Conservation (phyloP, 2,888 invertebrate species). For the Agrochola lychnidis region DNA sequence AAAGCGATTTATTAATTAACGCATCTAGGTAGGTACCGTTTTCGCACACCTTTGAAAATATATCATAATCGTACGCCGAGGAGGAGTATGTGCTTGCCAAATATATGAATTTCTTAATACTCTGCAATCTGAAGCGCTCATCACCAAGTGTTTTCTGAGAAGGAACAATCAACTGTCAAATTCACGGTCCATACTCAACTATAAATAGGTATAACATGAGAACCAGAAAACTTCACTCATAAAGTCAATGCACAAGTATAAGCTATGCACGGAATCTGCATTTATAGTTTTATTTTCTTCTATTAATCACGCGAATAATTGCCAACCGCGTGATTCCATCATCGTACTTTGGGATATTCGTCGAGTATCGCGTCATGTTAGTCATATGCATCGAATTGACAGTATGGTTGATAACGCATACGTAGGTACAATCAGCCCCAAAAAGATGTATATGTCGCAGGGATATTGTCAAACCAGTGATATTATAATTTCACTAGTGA, state of each 20-base stretch:
- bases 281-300: neutral
- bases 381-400: neutral
- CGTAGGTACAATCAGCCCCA: neutral
- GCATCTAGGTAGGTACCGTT: constrained; percentile 59
- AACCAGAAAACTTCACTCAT: neutral
- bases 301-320: neutral
- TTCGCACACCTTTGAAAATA: constrained; percentile 77
- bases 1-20: constrained; percentile 37
- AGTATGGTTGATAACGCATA: neutral
- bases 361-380: too few relatives aligned
- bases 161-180: constrained; percentile 27
- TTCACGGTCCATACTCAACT: neutral
- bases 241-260: too few relatives aligned
- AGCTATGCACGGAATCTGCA: neutral
- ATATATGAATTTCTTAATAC: constrained; percentile 76
- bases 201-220: too few relatives aligned
- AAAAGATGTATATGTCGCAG: too few relatives aligned
- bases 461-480: too few relatives aligned
- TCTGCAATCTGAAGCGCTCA: constrained; percentile 75
- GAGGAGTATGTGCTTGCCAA: constrained; percentile 72
- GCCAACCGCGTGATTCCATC: neutral
- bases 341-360: neutral
- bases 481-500: too few relatives aligned
- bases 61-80: constrained; percentile 73
- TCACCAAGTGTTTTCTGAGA: constrained; percentile 61